Base-by-base conservation (phyloP, 2,888 invertebrate species). In the Drosophila paracracens region DNA sequence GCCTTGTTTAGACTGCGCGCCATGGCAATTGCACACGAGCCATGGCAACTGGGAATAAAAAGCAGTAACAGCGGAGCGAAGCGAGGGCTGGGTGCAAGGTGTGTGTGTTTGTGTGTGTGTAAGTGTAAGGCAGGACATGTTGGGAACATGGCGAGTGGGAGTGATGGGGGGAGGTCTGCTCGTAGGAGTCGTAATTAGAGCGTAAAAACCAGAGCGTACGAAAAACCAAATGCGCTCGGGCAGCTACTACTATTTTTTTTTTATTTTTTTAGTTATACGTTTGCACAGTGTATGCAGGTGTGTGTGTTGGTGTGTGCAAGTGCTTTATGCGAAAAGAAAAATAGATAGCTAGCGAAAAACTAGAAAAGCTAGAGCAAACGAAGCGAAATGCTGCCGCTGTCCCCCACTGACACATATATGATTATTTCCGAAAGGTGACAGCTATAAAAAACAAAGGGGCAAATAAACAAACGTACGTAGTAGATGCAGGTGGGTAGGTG, bases 141-240 rank as follows among this genome's bases (percentile, higher is more conserved):
- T 31, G 38, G 58, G 33, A 33, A 21, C 48, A 54, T 2, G 33
- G 33, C 13, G 48, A 43, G 52, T 18, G 58, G 18, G 27, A 27
- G 33, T 33, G 67, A n/a, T 36, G 54, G 11, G 16, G 36, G 54
- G 18, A 4, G 27, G 13, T 11, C 25, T 66, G 67, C 79, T 84
- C 70, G 79, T 75, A 85, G 88, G 74, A 88, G 89, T 79, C 91
- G 92, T 92, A 91, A 92, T 92, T 92, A 88, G 91, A 92, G 92
- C 92, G 92, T 91, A 88, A 92, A 92, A 92, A 92, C 91, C 92
- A 92, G 92, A 91, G 92, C 92, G 86, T 88, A 87, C 90, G 85
- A 89, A 85, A 83, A 84, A 85, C 85, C 84, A 85, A 89, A 84
- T 69, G 83, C 86, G 89, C 87, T 86, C 71, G 82, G 87, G 88